Conservation (phyloP, 2,888 invertebrate species). For the Muscina levida region DNA sequence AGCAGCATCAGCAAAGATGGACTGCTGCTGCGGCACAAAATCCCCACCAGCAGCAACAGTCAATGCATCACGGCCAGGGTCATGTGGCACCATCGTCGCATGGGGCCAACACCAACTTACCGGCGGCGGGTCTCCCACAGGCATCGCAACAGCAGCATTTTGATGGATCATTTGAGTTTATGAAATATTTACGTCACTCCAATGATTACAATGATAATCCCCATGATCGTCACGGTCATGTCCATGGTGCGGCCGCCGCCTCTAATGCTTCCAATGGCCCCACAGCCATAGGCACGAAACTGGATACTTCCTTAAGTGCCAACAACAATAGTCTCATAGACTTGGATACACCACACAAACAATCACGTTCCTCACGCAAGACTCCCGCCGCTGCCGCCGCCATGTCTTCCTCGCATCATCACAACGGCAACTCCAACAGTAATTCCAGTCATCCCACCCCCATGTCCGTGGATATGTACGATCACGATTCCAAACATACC, state of each 20-base stretch:
- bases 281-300: conserved; percentile 59
- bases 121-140: neutral
- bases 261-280: conserved; percentile 52
- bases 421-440: conserved; percentile 69
- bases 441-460: conserved; percentile 67
- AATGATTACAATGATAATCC: conserved; percentile 73
- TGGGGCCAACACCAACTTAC: conserved; percentile 37
- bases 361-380: conserved; percentile 73
- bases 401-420: conserved; percentile 74
- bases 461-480: conserved; percentile 76
- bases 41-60: conserved; percentile 31
- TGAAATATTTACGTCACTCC: conserved; percentile 79
- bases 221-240: conserved; percentile 57
- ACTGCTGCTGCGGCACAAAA: conserved; percentile 36
- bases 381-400: conserved; percentile 72
- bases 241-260: neutral
- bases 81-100: conserved; percentile 47
- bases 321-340: conserved; percentile 73
- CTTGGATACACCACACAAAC: conserved; percentile 77
- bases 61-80: conserved; percentile 32
- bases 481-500: conserved; percentile 79
- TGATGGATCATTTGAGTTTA: conserved; percentile 79
- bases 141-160: conserved; percentile 72
- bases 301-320: conserved; percentile 58
- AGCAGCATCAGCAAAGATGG: conserved; percentile 58